These are phyloP conservation scores for Pituophis catenifer DNA, from an alignment of 2,113 vertebrate species.

Conservation along the genomic window DNA sequence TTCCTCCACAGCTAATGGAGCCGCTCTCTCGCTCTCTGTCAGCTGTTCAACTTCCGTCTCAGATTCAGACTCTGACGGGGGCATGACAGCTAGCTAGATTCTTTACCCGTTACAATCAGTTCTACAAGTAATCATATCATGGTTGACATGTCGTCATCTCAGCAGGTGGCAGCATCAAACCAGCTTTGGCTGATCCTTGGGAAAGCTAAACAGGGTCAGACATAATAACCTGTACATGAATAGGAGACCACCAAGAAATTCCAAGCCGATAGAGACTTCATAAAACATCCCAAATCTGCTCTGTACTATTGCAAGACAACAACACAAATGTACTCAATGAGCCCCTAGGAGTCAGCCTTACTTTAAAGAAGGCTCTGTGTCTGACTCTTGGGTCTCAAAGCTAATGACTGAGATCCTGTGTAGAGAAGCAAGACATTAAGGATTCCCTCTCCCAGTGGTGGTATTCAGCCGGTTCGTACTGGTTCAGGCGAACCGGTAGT, in stretches of 20 bases:
- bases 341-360: neutral
- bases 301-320: neutral
- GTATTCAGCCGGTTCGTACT: too few species aligned
- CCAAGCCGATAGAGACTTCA: too few species aligned
- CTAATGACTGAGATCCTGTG: neutral
- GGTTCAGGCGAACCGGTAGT: too few species aligned
- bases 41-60: too few species aligned
- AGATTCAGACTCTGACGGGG: too few species aligned
- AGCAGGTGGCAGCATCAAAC: neutral
- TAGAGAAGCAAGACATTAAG: neutral
- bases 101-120: neutral
- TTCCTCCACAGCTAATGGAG: too few species aligned
- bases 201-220: too few species aligned
- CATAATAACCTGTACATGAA: too few species aligned
- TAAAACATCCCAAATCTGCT: neutral
- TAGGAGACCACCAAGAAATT: too few species aligned
- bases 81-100: too few species aligned
- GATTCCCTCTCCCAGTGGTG: neutral
- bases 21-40: too few species aligned
- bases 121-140: neutral
- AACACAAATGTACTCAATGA: neutral
- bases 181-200: too few species aligned
- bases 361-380: neutral
- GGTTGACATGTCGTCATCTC: neutral
- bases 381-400: neutral